These are phyloP conservation scores for Papilio polyxenes DNA, from an alignment of 1,140 invertebrate species.

Conservation along the genomic window DNA sequence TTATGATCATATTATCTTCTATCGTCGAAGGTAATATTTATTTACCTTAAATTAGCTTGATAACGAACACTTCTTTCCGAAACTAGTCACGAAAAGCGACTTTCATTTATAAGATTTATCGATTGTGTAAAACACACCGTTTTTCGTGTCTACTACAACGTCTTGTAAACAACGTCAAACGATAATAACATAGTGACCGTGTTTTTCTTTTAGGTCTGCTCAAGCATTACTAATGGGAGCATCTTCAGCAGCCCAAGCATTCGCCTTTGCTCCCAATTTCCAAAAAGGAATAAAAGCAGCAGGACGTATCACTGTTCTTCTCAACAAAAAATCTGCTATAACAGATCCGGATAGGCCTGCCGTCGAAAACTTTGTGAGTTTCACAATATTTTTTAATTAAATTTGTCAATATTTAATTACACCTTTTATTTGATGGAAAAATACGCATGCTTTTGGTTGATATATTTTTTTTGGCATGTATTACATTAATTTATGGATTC, in stretches of 20 bases:
- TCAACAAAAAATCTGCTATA: conserved; percentile 81
- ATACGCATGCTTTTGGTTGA: no score
- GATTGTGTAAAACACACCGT: no score
- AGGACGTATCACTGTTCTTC: conserved; percentile 80
- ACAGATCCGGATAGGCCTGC: conserved; percentile 68
- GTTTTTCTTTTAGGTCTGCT: conserved; percentile 81
- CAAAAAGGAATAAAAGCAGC: conserved; percentile 84
- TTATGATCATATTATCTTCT: no score
- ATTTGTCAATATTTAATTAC: not conserved
- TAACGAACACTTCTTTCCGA: no score
- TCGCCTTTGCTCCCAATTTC: conserved; percentile 87
- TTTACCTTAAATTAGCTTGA: no score
- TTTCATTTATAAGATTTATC: no score
- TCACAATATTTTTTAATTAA: not conserved
- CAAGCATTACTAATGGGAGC: conserved; percentile 89
- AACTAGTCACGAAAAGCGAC: no score
- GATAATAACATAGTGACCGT: not conserved
- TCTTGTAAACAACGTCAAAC: no score
- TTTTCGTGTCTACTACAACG: no score
- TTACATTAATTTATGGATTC: not conserved
- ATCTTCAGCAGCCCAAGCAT: conserved; percentile 86
- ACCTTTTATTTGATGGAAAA: conserved; percentile 43
- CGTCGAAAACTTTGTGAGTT: conserved; percentile 69
- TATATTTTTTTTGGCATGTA: conserved; percentile 47
- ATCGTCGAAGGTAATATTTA: no score